Conservation (phyloP, 2,888 invertebrate species). For the Lamproptera curius region DNA sequence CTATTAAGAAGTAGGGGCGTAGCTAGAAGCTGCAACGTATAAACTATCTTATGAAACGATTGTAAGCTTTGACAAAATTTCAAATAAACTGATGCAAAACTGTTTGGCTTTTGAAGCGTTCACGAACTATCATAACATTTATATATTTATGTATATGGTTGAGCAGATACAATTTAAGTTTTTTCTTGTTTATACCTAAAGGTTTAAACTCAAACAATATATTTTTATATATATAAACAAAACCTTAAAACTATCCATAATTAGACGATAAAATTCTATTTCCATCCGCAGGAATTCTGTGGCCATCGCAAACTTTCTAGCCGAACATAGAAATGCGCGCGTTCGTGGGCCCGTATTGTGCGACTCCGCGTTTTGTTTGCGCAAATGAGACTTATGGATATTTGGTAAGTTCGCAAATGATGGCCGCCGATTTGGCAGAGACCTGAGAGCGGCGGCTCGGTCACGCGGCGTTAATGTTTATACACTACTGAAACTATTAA, state of each 20-base stretch:
- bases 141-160: too few relatives aligned
- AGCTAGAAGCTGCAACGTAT: too few relatives aligned
- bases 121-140: too few relatives aligned
- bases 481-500: neutral
- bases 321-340: slow-evolving; percentile 1
- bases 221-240: too few relatives aligned
- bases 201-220: too few relatives aligned
- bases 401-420: slow-evolving; percentile 21
- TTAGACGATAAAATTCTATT: neutral
- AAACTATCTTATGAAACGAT: too few relatives aligned
- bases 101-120: too few relatives aligned
- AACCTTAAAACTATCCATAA: neutral
- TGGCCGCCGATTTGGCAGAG: slow-evolving; percentile 20
- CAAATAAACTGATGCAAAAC: too few relatives aligned
- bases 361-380: slow-evolving; percentile 14
- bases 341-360: slow-evolving; percentile 9
- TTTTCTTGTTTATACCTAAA: too few relatives aligned
- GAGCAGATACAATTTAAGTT: too few relatives aligned
- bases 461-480: slow-evolving; percentile 12
- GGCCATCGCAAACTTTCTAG: neutral
- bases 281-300: neutral
- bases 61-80: too few relatives aligned
- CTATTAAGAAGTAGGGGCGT: too few relatives aligned
- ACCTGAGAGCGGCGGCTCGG: slow-evolving; percentile 12
- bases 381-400: slow-evolving; percentile 22